Base-by-base conservation (phyloP, 2,888 invertebrate species). In the Helleia helle region DNA sequence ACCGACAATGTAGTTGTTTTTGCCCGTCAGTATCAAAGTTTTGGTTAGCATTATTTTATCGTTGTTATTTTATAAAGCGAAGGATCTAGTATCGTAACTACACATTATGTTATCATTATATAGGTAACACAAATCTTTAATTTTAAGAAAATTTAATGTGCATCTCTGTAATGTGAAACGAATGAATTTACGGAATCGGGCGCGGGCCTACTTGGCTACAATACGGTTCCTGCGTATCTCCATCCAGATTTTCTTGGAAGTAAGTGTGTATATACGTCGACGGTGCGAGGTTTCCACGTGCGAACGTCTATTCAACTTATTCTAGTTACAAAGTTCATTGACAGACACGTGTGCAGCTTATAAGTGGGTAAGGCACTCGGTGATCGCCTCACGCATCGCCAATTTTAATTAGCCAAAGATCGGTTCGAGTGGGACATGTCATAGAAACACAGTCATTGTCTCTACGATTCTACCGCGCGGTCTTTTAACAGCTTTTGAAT, bases 1-100 rank as follows among this genome's bases (percentile, higher is more conserved):
- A 89, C 90, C 46, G 88, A 91, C 66, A 88, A 88, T 62, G 87
- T 91, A 58, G 75, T 91, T 69, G 88, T 89, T 53, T 91, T 91
- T 77, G 90, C 90, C 60, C 90, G 86, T 87, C 86, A 87, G 87
- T 86, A 86, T 70, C 56, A 59, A 13, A 30, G 13, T 28, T 12
- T 25, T 26, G 4, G n/a, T n/a, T n/a, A n/a, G n/a, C n/a, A 11
- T 39, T 30, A 1, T 22, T n/a, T 24, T 29, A 40, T n/a, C 7
- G 11, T 36, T 22, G 6, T 26, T 29, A 15, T 41, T 2, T 13
- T n/a, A 8, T 28, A 24, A 14, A 24, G 34, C 44, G 44, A 42
- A 50, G 51, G 50, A 57, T 50, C 51, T 62, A 64, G 67, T 68
- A 71, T 71, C 68, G 68, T 70, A 68, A 70, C 64, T 65, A 6